These are phyloP conservation scores for Poecilia latipinna DNA, from an alignment of 2,113 vertebrate species.

Conservation along the genomic window DNA sequence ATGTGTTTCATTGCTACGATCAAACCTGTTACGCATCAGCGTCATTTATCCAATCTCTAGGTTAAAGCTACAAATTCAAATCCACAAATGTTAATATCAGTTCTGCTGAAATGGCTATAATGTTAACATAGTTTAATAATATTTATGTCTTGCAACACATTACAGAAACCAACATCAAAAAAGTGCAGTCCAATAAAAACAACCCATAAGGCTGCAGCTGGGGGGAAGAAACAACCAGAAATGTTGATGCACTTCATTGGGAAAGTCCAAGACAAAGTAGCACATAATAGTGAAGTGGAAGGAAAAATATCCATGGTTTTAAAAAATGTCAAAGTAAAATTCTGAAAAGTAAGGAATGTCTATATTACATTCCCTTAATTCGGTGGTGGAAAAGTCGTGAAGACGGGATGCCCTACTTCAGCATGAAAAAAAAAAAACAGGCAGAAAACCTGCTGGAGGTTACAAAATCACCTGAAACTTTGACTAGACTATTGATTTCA, in stretches of 20 bases:
- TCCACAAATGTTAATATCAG: constrained; percentile 59
- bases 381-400: neutral
- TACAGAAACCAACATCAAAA: constrained; percentile 38
- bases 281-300: neutral
- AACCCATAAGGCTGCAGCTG: constrained; percentile 21
- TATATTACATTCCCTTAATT: neutral
- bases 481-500: too few relatives aligned
- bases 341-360: neutral
- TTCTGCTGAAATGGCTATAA: constrained; percentile 42
- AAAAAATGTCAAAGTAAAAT: neutral
- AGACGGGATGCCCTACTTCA: neutral
- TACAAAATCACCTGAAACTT: neutral
- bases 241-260: neutral
- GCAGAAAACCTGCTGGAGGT: neutral
- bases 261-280: neutral
- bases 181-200: constrained; percentile 46
- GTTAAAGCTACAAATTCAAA: constrained; percentile 43
- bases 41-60: constrained; percentile 49
- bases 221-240: neutral
- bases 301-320: neutral
- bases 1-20: constrained; percentile 52
- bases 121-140: too few relatives aligned
- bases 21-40: constrained; percentile 50
- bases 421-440: neutral
- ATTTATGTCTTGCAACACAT: constrained; percentile 33